Evolutionary conservation across 1,140 invertebrate species (phyloP), one percentile per base, ranked within the genome.

Genomic region (Musca domestica): DNA sequence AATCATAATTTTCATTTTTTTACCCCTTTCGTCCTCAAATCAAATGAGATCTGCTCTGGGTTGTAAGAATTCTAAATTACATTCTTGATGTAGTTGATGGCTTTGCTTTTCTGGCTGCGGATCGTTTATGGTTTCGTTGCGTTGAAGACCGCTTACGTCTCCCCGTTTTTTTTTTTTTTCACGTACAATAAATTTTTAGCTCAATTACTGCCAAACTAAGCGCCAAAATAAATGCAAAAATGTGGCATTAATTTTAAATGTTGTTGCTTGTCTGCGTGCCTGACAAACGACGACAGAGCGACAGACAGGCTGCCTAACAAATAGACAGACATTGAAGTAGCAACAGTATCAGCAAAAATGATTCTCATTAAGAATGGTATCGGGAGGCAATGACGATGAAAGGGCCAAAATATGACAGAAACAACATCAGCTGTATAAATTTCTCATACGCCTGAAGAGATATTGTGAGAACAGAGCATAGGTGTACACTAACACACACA

Each of bases 181-280:
- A 61, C 34, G 56, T 61, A 34, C 41, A 27, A 68, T 63, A 23
- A 66, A 66, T 66, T 69, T 69, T 69, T 58, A 69, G 64, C 68
- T 69, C 69, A 70, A 70, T 70, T 70, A 70, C 69, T 67, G 69
- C 65, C 65, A 67, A 70, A 67, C 58, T 67, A 64, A 67, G 69
- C 65, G 69, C 58, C 56, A 46, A 61, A 61, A 61, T 34, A 61
- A 41, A 61, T 61, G 56, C 56, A 61, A 61, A 61, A 61, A 61
- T 61, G 56, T 34, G 56, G 56, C 56, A 61, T 61, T 61, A 61
- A 61, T 61, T 61, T 61, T 61, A 41, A 61, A 61, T 61, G 56
- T 61, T 61, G 56, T 41, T 41, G 5, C 5, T 41, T 41, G 34
- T 41, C 34, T 41, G n/a, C 27, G 19, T n/a, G 34, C 17, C 34